These are phyloP conservation scores for Drosophila hamatofila DNA, from an alignment of 2,888 invertebrate genomes.

Conservation along the genomic window DNA sequence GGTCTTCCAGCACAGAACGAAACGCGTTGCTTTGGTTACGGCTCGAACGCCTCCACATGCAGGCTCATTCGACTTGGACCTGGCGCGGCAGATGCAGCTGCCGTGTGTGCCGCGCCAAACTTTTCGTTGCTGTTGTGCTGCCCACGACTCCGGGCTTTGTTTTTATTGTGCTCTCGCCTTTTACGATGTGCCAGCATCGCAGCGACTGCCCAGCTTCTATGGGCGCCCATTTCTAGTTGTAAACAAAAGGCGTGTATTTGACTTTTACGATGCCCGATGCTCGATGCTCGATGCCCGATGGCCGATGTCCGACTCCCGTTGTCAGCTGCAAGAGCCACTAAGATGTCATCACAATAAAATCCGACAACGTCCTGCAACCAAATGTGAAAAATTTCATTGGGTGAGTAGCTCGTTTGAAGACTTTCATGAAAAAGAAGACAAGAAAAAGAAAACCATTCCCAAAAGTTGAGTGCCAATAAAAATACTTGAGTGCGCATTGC, in stretches of 20 bases:
- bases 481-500: constrained; percentile 27
- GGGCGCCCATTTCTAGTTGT: constrained; percentile 49
- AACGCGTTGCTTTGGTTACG: constrained; percentile 36
- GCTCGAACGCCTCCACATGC: constrained; percentile 66
- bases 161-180: constrained; percentile 48
- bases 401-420: constrained; percentile 60
- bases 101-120: constrained; percentile 20
- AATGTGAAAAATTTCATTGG: constrained; percentile 52
- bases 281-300: constrained; percentile 17
- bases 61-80: constrained; percentile 75
- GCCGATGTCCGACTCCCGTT: constrained; percentile 16
- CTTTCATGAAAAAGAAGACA: constrained; percentile 20
- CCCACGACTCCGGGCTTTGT: constrained; percentile 37
- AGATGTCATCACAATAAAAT: constrained; percentile 67
- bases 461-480: constrained; percentile 33
- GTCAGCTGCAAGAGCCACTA: constrained; percentile 24
- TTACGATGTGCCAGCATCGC: constrained; percentile 52
- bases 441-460: not conserved
- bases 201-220: constrained; percentile 15
- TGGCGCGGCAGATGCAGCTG: constrained; percentile 69
- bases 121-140: constrained; percentile 18
- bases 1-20: constrained; percentile 35
- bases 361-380: constrained; percentile 32
- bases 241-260: constrained; percentile 55
- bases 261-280: constrained; percentile 50